phyloP scores from a whole-genome alignment of 2,797 vertebrate species.

The Enteromius treurensis region DNA sequence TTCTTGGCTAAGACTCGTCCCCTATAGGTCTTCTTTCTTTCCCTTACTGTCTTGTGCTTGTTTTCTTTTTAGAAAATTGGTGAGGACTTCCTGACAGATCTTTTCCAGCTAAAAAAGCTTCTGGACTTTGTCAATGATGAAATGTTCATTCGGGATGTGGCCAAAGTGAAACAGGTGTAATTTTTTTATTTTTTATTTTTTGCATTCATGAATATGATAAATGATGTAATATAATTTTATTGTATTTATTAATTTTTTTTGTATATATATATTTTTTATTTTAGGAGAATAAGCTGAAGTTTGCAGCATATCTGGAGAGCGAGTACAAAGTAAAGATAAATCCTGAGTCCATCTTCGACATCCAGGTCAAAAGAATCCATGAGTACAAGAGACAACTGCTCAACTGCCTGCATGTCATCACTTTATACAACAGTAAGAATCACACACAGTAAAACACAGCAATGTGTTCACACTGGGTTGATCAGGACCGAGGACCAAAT shows the following conservation, averaged over 20 bases:
- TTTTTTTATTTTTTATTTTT: background rate
- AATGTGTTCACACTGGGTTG: background rate
- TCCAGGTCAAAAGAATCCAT: constrained; percentile 88
- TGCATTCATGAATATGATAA: background rate
- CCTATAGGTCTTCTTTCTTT: background rate
- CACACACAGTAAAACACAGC: background rate
- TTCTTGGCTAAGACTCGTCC: background rate
- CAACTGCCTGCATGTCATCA: constrained; percentile 84
- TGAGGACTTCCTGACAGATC: constrained; percentile 83
- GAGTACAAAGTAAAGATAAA: constrained; percentile 86
- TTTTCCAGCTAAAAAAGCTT: constrained; percentile 82
- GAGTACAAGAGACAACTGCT: constrained; percentile 88
- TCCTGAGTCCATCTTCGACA: constrained; percentile 83
- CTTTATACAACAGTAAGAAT: constrained; percentile 83
- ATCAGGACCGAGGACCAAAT: background rate
- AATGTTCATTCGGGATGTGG: constrained; percentile 82
- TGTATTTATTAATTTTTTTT: too few species aligned
- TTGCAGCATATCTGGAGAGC: constrained; percentile 80
- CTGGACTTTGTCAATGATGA: constrained; percentile 77
- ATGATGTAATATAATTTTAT: too few species aligned
- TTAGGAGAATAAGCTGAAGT: constrained; percentile 88
- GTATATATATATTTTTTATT: background rate
- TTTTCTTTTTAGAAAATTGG: constrained; percentile 77
- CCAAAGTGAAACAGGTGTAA: constrained; percentile 85
- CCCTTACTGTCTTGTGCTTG: background rate